These are phyloP conservation scores for Holcopasites calliopsidis DNA, from an alignment of 1,140 invertebrate genomes.

Conservation along the genomic window DNA sequence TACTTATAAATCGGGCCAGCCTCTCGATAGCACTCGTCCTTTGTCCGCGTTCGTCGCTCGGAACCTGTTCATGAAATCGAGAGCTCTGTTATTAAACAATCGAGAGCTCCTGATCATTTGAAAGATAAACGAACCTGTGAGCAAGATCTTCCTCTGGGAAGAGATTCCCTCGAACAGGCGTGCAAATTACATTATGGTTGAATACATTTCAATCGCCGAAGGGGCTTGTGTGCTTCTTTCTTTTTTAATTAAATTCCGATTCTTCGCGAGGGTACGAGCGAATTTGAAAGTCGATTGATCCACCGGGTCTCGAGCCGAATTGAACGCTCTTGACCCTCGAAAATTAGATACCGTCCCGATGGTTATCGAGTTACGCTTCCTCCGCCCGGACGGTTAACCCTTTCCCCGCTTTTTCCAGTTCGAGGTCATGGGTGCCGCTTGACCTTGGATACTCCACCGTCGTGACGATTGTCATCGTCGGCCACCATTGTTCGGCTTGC, in stretches of 20 bases:
- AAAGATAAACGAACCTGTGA: too few species aligned
- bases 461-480: background rate
- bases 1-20: slow-evolving; percentile 26
- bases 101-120: too few species aligned
- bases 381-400: background rate
- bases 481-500: slow-evolving; percentile 19
- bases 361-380: slow-evolving; percentile 30
- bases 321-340: background rate
- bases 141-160: too few species aligned
- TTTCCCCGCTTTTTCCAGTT: slow-evolving; percentile 16
- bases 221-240: too few species aligned
- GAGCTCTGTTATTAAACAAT: too few species aligned
- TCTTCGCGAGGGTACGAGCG: too few species aligned
- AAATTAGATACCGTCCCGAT: background rate
- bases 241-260: too few species aligned
- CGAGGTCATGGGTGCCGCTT: slow-evolving; percentile 33
- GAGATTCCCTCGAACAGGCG: too few species aligned
- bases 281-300: too few species aligned
- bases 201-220: too few species aligned
- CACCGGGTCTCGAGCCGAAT: background rate
- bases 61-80: background rate
- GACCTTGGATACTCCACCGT: slow-evolving; percentile 29
- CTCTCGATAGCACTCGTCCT: slow-evolving; percentile 16
- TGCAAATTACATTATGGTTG: too few species aligned
- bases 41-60: background rate